phyloP scores from a whole-genome alignment of 2,888 invertebrate species.

The Phaedon cochleariae region DNA sequence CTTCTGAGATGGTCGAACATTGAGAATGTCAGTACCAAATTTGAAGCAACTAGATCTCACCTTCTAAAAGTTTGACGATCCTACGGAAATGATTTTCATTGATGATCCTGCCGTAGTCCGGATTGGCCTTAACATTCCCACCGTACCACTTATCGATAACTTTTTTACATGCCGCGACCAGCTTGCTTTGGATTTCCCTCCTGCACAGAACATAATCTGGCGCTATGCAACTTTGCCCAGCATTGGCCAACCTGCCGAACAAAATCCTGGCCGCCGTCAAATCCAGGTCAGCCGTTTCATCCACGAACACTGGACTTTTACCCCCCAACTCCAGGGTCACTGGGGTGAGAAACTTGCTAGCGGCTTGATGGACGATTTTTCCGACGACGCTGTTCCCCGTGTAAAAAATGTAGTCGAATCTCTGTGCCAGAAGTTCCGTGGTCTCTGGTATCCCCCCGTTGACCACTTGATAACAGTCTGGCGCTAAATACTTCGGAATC shows the following conservation, averaged over 20 bases:
- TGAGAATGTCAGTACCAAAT: too few relatives aligned
- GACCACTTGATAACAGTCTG: conserved; percentile 70
- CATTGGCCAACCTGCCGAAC: conserved; percentile 95
- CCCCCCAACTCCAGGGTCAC: conserved; percentile 78
- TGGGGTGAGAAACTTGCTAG: conserved; percentile 76
- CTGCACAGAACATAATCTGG: conserved; percentile 93
- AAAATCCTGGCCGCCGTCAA: conserved; percentile 82
- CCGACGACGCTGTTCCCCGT: too few relatives aligned
- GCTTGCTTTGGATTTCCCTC: conserved; percentile 74
- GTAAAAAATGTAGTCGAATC: conserved; percentile 81
- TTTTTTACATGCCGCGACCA: conserved; percentile 61
- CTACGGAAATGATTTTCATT: conserved; percentile 86
- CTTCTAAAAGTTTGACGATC: conserved; percentile 72
- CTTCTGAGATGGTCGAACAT: too few relatives aligned
- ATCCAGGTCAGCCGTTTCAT: conserved; percentile 80
- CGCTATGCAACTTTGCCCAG: conserved; percentile 95
- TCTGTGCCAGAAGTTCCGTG: conserved; percentile 70
- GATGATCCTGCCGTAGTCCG: conserved; percentile 86
- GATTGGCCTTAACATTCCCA: conserved; percentile 78
- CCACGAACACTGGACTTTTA: conserved; percentile 83
- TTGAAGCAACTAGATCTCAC: too few relatives aligned
- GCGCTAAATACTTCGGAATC: conserved; percentile 88
- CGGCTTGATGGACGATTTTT: conserved; percentile 73
- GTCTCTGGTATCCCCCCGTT: conserved; percentile 74
- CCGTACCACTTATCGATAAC: conserved; percentile 85